These are phyloP conservation scores for Cinclus mexicanus DNA, from an alignment of 2,113 vertebrate genomes.

Conservation along the genomic window DNA sequence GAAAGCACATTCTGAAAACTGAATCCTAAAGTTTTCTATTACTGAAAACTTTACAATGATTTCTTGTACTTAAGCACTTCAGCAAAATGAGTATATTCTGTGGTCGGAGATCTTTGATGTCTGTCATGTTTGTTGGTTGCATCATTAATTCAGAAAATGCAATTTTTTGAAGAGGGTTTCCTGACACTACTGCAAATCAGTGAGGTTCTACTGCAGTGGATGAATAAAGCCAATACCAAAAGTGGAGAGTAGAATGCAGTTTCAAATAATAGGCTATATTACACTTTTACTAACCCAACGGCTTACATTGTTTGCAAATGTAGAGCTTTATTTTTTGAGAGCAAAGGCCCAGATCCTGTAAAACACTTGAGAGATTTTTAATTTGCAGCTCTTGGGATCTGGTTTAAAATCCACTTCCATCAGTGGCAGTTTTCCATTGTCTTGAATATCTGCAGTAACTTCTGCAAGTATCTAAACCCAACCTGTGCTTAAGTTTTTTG, in stretches of 20 bases:
- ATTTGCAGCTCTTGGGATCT: not conserved
- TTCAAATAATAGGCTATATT: not conserved
- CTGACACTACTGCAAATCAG: slow-evolving; percentile 36
- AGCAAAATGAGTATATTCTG: not conserved
- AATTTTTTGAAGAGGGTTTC: slow-evolving; percentile 24
- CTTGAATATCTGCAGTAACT: not conserved
- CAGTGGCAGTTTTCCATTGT: not conserved
- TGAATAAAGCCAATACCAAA: slow-evolving; percentile 37
- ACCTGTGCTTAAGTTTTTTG: not conserved
- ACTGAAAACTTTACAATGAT: slow-evolving; percentile 37
- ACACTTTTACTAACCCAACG: not conserved
- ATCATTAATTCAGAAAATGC: slow-evolving; percentile 30
- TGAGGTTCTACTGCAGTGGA: slow-evolving; percentile 64
- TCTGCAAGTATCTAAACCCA: not conserved
- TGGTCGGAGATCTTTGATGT: slow-evolving; percentile 31
- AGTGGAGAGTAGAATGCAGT: slow-evolving; percentile 41
- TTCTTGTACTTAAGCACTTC: not conserved
- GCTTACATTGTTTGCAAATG: not conserved
- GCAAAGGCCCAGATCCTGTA: not conserved
- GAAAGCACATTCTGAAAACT: not conserved
- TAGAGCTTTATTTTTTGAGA: not conserved
- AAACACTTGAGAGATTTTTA: not conserved
- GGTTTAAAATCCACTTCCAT: not conserved
- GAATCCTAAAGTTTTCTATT: slow-evolving; percentile 36
- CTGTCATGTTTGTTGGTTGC: slow-evolving; percentile 9